phyloP scores from a whole-genome alignment of 2,888 invertebrate species.

The Lasioglossum calceatum region DNA sequence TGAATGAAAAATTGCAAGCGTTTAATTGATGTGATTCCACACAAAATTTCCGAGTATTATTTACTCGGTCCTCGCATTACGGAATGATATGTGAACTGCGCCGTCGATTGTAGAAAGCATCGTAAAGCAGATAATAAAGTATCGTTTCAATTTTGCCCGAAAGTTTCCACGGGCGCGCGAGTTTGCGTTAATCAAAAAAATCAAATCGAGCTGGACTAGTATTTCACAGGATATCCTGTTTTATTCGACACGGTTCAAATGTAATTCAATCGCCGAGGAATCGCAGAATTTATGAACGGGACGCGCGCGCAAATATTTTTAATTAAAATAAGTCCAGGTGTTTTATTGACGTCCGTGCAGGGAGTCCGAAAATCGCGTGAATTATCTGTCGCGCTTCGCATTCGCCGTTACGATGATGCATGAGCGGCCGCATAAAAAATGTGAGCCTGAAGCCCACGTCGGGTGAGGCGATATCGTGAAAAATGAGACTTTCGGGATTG shows the following conservation, averaged over 20 bases:
- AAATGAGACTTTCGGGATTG: conserved; percentile 76
- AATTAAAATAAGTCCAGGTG: conserved; percentile 62
- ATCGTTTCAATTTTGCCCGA: not conserved
- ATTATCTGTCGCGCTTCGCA: conserved; percentile 72
- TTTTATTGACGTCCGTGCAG: conserved; percentile 57
- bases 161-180: not conserved
- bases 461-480: conserved; percentile 73
- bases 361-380: conserved; percentile 55
- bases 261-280: not conserved
- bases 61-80: not conserved
- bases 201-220: not conserved
- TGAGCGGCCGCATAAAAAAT: conserved; percentile 72
- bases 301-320: conserved; percentile 38
- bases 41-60: not conserved
- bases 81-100: not conserved
- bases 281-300: conserved; percentile 15
- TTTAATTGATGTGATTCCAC: not conserved
- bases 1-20: not conserved
- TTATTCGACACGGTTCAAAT: not conserved
- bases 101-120: not conserved
- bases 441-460: conserved; percentile 69
- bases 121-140: not conserved
- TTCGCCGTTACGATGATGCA: conserved; percentile 74
- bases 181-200: not conserved
- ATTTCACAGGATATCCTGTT: conserved; percentile 8